Evolutionary conservation across 2,888 invertebrate genomes (phyloP), one percentile per base, ranked within the genome.

Genomic region (Cephus sareptanus): DNA sequence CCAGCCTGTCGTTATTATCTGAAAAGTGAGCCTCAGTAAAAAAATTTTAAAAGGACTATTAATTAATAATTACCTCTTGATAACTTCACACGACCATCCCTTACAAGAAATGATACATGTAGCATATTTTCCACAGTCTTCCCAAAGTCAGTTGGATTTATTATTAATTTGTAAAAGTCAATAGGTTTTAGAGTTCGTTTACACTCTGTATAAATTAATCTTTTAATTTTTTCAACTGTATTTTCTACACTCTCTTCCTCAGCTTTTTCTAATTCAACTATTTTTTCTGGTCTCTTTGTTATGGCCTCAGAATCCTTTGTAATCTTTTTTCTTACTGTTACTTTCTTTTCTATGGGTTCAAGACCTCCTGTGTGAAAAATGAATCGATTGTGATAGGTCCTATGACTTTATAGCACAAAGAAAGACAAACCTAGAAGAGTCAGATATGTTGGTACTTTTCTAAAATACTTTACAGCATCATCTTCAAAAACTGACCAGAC

Each of bases 101-200:
- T 89, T 0, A 94, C 92, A 4, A 95, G 91, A 90, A 95, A 95
- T 0, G 95, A 93, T n/a, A 94, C 92, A 84, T 95, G 93, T 90
- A 95, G 93, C 71, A 95, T 92, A 85, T 95, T 95, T 91, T 95
- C 94, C 0, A 95, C 92, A 37, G 94, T 94, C 76, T 92, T 91
- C 1, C 93, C 91, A 92, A 94, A 95, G 90, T 93, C 93, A 40
- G 87, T 86, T 0, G 94, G 94, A 88, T 95, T 93, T 79, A 95
- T 87, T 31, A 94, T 93, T 13, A 93, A 88, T 84, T 93, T 92
- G 90, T 94, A 95, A 88, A 94, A 95, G 83, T 93, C 93, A 4
- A 95, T 89, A 0, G 94, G 93, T 40, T 89, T 79, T 3, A 85
- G 79, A 80, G 92, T 92, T 3, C 88, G 87, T 73, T 91, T 91